Evolutionary conservation across 2,888 invertebrate species (phyloP), one percentile per base, ranked within the genome.

Genomic region (Drosophila maculinotata): DNA sequence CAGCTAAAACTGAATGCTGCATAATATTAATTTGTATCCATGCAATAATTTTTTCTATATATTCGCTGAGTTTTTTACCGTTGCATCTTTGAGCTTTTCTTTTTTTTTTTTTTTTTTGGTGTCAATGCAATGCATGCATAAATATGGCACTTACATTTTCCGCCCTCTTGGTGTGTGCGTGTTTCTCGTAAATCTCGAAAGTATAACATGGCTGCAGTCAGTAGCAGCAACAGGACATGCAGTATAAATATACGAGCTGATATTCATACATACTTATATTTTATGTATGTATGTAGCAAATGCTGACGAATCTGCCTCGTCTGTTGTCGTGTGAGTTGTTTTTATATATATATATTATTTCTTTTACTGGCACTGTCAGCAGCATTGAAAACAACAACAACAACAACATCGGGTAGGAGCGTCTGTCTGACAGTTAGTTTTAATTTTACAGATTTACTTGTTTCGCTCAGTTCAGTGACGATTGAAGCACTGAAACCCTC

Each of bases 371-470:
- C 44, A 38, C 15, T 35, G 53, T 26, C 69, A 69, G 25, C 33
- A 49, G 8, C 56, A 20, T n/a, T n/a, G n/a, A n/a, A n/a, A n/a
- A n/a, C 8, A 33, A 28, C 28, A 35, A 23, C 28, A 33, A 1
- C 2, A 58, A 28, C 5, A 45, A 8, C 38, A 57, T 20, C 12
- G 14, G 28, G 45, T 26, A 25, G 7, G 35, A 44, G 49, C 38
- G 67, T 47, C 53, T 59, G 69, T 63, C 76, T 70, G 72, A 68
- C 83, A 74, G 74, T 87, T 79, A 77, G 70, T 82, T 87, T 87
- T 71, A 81, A 85, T 87, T 84, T 82, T 38, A 69, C 76, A 76
- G 71, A 85, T 82, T 85, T 82, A 82, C 79, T 75, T 76, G 67
- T 68, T 66, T 69, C 63, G 51, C 54, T 59, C 52, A 53, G 70